A percentile compares a stretch with the other conserved stretches of the same genome.
Evolutionary conservation across 2,797 vertebrate genomes (phyloP).

Genomic region (Pseudopleuronectes americanus): DNA sequence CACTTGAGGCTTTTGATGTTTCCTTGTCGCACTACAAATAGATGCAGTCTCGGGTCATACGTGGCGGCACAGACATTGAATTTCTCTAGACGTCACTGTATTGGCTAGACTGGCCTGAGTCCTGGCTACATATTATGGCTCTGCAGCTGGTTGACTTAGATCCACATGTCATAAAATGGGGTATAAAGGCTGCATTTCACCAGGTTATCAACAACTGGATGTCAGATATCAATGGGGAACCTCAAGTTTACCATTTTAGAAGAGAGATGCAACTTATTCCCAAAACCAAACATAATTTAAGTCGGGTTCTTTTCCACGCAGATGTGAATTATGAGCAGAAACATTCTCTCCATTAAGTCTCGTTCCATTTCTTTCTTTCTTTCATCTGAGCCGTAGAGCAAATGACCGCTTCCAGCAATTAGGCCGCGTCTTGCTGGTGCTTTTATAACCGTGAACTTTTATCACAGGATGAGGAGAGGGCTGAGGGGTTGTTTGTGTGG

Average conservation of each 20-base stretch:
- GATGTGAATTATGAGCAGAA: background rate
- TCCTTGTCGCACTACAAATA: conserved; percentile 48
- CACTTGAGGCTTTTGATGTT: conserved; percentile 75
- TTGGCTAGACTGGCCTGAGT: conserved; percentile 39
- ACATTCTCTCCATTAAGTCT: conserved; percentile 3
- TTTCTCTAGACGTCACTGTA: conserved; percentile 22
- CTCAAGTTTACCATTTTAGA: background rate
- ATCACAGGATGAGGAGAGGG: conserved; percentile 75
- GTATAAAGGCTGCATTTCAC: background rate
- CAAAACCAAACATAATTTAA: background rate
- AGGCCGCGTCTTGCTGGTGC: conserved; percentile 35
- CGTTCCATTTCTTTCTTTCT: conserved; percentile 7
- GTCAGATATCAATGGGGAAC: background rate
- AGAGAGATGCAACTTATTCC: background rate
- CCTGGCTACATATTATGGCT: conserved; percentile 6
- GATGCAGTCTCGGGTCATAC: conserved; percentile 33
- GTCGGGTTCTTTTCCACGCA: background rate
- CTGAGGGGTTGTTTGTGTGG: conserved; percentile 69
- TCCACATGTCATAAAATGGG: conserved; percentile 19
- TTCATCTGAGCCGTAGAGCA: conserved; percentile 18
- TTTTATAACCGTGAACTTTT: conserved; percentile 66
- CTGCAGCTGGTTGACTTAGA: conserved; percentile 30
- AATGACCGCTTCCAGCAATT: conserved; percentile 21
- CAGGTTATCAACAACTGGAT: background rate
- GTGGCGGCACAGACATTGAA: conserved; percentile 16